Evolutionary conservation across 2,113 vertebrate species (phyloP), one percentile per base, ranked within the genome.

Genomic region (Haliaeetus leucogaster): DNA sequence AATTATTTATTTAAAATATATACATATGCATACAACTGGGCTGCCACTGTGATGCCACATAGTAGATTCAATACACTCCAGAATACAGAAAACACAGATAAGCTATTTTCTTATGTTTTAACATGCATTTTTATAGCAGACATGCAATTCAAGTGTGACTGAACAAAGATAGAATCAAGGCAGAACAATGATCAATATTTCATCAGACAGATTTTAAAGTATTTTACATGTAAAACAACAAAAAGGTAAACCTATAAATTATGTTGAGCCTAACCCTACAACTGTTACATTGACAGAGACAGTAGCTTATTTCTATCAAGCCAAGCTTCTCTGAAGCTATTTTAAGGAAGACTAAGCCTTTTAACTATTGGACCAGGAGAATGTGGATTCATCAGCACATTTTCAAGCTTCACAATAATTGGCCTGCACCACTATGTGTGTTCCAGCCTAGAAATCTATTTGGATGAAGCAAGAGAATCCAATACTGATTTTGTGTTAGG

Each of bases 1-100:
- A 67, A 95, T 94, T 76, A 92, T 77, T 96, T 94, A 89, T 93
- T 94, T 86, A 74, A 94, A 97, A 94, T 76, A 96, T 9, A 93
- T 53, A 95, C 84, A 95, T 8, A 58, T 27, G 73, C 59, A 91
- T 12, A 55, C 48, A 91, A 78, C 27, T 72, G 11, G 34, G 93
- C 93, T 97, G 95, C 94, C 96, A 95, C 91, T 80, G 90, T 32
- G 26, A 96, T 62, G 89, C 63, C 93, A 94, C 80, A 53, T 10
- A 76, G 63, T 26, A 68, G 72, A 87, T 83, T 93, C 89, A 96
- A 61, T 66, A 50, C 11, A n/a, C 27, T 74, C 38, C 78, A 91
- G 29, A 78, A 88, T 4, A 78, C 0, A 71, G 38, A 86, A 80
- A 82, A 92, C 82, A 94, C 34, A 56, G 14, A 80, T 71, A 78